Percentiles rank a stretch among this genome's conserved stretches.
phyloP scores from a whole-genome alignment of 2,797 vertebrate species.

The Rallus crepitans region DNA sequence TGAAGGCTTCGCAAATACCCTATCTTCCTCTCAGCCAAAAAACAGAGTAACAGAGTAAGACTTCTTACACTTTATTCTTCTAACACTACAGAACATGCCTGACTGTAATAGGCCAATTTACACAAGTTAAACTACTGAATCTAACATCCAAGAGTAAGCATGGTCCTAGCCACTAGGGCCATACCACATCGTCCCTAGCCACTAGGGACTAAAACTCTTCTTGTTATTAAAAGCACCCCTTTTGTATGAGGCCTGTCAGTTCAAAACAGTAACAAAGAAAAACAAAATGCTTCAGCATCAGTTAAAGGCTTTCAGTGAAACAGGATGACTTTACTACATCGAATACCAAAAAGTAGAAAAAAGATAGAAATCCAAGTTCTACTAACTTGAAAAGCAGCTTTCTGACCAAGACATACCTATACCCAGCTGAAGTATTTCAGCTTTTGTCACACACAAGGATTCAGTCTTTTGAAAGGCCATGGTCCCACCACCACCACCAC shows the following conservation, averaged over 20 bases:
- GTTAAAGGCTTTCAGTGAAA: neutral
- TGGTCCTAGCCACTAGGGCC: neutral
- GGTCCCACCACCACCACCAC: neutral
- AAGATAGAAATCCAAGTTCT: neutral
- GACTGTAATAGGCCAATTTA: neutral
- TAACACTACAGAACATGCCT: neutral
- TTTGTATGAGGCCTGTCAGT: neutral
- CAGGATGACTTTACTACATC: neutral
- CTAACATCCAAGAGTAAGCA: neutral
- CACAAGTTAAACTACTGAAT: neutral
- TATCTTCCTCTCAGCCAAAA: neutral
- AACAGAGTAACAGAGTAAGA: neutral
- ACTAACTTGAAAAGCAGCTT: neutral
- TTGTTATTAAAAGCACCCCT: neutral
- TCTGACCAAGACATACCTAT: neutral
- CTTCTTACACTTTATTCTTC: neutral
- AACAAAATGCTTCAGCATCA: neutral
- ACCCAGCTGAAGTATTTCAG: neutral
- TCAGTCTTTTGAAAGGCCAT: neutral
- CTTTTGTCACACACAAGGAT: neutral
- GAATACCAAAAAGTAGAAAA: neutral
- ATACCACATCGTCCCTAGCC: neutral
- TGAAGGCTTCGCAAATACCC: neutral
- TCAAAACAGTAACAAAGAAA: neutral
- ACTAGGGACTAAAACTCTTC: neutral